Percentiles rank a stretch among this genome's conserved stretches.
These are phyloP conservation scores for Hycleus phaleratus DNA, from an alignment of 1,140 invertebrate genomes.

Conservation along the genomic window DNA sequence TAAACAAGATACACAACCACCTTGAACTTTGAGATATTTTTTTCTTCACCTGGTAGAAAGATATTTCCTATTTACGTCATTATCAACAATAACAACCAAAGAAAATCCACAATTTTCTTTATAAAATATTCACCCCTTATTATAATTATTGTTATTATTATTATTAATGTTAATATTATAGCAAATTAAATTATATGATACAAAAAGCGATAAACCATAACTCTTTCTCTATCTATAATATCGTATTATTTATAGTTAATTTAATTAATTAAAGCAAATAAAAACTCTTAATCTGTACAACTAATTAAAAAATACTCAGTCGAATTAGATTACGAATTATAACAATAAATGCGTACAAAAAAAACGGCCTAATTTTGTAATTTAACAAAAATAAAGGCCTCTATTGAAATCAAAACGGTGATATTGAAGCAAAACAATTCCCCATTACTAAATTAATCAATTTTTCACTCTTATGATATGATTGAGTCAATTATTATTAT, in stretches of 20 bases:
- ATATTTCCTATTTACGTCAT: background rate
- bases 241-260: background rate
- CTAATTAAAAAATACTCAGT: constrained; percentile 15
- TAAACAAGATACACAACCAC: background rate
- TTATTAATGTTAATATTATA: constrained; percentile 1
- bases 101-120: background rate
- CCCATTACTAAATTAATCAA: background rate
- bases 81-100: background rate
- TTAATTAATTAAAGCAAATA: constrained; percentile 7
- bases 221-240: too few species aligned
- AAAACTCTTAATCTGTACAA: constrained; percentile 13
- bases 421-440: constrained; percentile 1
- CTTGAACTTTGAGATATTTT: background rate
- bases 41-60: background rate
- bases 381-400: too few species aligned
- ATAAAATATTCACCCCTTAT: constrained; percentile 5
- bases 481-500: constrained; percentile 2
- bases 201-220: constrained; percentile 7
- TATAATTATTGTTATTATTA: too few species aligned
- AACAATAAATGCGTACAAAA: constrained; percentile 12
- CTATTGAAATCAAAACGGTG: too few species aligned
- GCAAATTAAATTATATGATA: constrained; percentile 21
- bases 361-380: background rate
- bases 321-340: background rate
- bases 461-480: constrained; percentile 14